phyloP scores from a whole-genome alignment of 2,113 vertebrate species.

The Gopherus evgoodei region DNA sequence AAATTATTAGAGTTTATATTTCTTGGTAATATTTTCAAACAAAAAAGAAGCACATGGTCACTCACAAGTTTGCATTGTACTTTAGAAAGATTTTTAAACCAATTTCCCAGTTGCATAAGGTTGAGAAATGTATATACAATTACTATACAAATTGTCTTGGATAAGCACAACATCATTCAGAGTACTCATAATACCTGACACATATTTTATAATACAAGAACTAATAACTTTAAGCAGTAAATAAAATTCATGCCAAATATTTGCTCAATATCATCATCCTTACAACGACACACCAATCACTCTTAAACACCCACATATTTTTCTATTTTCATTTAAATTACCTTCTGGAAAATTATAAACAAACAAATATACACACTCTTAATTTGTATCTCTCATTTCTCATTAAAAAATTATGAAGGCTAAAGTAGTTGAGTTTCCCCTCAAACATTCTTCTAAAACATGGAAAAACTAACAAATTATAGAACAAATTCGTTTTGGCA shows the following conservation, averaged over 20 bases:
- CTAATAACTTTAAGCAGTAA: conserved; percentile 17
- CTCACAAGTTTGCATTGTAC: background rate
- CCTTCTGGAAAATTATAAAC: conserved; percentile 20
- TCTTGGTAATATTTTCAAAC: background rate
- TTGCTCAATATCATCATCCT: background rate
- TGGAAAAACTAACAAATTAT: conserved; percentile 56
- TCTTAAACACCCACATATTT: background rate
- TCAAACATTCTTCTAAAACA: conserved; percentile 39
- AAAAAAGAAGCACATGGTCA: background rate
- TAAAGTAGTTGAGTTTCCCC: conserved; percentile 30
- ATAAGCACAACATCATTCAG: background rate
- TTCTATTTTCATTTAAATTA: background rate
- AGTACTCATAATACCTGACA: background rate
- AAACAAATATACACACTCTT: conserved; percentile 12
- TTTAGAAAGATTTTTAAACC: conserved; percentile 21
- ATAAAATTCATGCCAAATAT: conserved; percentile 54
- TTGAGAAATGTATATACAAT: background rate
- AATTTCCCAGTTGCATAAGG: background rate
- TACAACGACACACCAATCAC: background rate
- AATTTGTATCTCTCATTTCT: background rate
- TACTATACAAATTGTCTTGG: background rate
- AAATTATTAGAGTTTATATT: background rate
- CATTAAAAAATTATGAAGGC: conserved; percentile 30
- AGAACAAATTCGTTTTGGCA: conserved; percentile 65
- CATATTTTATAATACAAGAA: conserved; percentile 1